Conservation (phyloP, 2,888 invertebrate genomes). For the Carpatolechia fugitivella region DNA sequence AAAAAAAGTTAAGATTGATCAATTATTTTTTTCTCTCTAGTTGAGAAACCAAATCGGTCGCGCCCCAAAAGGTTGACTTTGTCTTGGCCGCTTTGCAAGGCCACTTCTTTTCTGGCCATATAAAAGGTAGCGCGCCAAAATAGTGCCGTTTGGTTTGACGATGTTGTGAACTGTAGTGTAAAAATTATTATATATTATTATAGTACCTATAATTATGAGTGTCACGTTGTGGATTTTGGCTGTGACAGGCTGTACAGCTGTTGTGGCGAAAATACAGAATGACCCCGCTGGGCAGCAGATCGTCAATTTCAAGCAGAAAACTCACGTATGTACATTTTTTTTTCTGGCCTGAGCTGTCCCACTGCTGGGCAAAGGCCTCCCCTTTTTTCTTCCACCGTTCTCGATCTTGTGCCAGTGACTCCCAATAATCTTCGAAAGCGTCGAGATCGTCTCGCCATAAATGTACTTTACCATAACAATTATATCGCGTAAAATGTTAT, state of each 20-base stretch:
- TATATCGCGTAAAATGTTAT: too few relatives aligned
- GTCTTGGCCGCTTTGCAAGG: constrained; percentile 7
- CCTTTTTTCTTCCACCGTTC: too few relatives aligned
- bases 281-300: constrained; percentile 43
- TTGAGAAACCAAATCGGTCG: constrained; percentile 4
- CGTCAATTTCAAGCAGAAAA: constrained; percentile 39
- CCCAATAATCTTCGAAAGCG: too few relatives aligned
- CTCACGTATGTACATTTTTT: constrained; percentile 39
- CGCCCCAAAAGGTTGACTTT: constrained; percentile 6
- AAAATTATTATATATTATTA: neutral
- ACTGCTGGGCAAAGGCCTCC: too few relatives aligned
- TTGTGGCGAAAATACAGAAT: constrained; percentile 26
- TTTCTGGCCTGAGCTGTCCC: too few relatives aligned
- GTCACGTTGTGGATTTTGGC: constrained; percentile 24
- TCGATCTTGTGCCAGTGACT: too few relatives aligned
- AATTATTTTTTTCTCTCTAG: neutral
- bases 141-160: constrained; percentile 6
- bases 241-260: constrained; percentile 19
- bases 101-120: neutral
- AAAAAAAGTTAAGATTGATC: constrained; percentile 2
- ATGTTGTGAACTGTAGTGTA: neutral
- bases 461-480: too few relatives aligned
- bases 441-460: too few relatives aligned
- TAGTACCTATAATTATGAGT: neutral
- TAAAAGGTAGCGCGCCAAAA: constrained; percentile 15